Conservation (phyloP, 92 coral and sea anemone genomes). For the Palythoa grandiflora region DNA sequence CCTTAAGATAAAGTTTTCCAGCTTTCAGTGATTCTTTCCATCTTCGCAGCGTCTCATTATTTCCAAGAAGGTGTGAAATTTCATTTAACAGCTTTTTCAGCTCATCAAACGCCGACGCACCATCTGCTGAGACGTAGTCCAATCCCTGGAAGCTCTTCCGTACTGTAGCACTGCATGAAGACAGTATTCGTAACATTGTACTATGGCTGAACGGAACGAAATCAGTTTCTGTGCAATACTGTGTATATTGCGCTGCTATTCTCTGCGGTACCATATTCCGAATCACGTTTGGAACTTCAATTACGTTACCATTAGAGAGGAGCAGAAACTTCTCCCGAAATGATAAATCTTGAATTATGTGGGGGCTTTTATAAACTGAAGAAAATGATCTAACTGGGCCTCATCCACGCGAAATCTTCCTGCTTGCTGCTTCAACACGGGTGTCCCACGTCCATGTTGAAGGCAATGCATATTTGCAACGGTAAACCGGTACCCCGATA, state of each 20-base stretch:
- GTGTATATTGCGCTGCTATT: not conserved
- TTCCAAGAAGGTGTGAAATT: not conserved
- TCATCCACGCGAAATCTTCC: slow-evolving; percentile 25
- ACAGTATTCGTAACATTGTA: not conserved
- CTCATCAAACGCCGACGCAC: slow-evolving; percentile 18
- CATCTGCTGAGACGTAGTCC: slow-evolving; percentile 7
- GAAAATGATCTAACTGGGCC: slow-evolving; percentile 12
- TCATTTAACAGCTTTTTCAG: not conserved
- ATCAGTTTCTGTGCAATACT: not conserved
- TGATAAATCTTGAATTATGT: not conserved
- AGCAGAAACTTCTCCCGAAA: not conserved
- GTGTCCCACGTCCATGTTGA: slow-evolving; percentile 27
- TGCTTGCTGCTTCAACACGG: slow-evolving; percentile 21
- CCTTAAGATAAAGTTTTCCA: slow-evolving; percentile 47
- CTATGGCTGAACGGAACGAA: slow-evolving; percentile 1
- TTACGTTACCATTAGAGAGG: not conserved
- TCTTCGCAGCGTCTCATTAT: slow-evolving; percentile 9
- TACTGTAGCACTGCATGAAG: not conserved
- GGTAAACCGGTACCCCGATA: slow-evolving; percentile 1
- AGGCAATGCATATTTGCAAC: slow-evolving; percentile 20
- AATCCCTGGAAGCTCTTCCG: not conserved
- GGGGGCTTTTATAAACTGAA: slow-evolving; percentile 7
- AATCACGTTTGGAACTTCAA: slow-evolving; percentile 4
- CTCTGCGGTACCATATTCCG: not conserved
- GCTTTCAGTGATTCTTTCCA: slow-evolving; percentile 45